Base-by-base conservation (phyloP, 2,797 vertebrate species). In the Rhinophrynus dorsalis region DNA sequence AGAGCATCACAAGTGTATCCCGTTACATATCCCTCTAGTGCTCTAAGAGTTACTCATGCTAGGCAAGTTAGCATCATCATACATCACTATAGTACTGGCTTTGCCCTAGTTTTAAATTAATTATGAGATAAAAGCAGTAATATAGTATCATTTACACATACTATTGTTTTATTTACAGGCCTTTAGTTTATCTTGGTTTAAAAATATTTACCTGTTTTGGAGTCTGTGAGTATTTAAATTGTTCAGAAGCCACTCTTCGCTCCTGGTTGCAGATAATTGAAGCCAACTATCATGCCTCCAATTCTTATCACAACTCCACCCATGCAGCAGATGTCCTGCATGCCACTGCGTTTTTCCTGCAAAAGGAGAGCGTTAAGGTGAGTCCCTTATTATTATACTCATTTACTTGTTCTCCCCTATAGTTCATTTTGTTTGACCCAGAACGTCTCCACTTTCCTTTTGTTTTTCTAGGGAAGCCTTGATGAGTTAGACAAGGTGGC, bases 251-350 rank as follows among this genome's bases (percentile, higher is more conserved):
- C 13, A 88, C 83, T 0, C 80, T 92, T 15, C 77, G 88, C 64
- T 84, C 90, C 0, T 92, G 91, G 91, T 80, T 92, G 51, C 90
- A 92, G 74, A 66, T 92, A 75, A 92, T 92, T n/a, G 91, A 92
- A 81, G 85, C 85, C 67, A 92, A 90, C 74, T 92, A 92, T 68
- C 91, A 92, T 32, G 78, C 90, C 3, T 87, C 87, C 64, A 92
- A 92, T 2, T 79, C 90, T 11, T 92, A 92, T 79, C 91, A 92
- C 52, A 92, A 92, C 77, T 92, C 91, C 30, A 92, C 90, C 0
- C 91, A 92, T 0, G 91, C 91, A 0, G 89, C 90, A 0, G 91
- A 92, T 0, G 91, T 92, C 11, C 78, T 92, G 26, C 91, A 92
- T 0, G 90, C 91, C 55, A 92, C 91, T 0, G 90, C 91, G 6